Base-by-base conservation (phyloP, 2,888 invertebrate species). In the Atherix ibis region DNA sequence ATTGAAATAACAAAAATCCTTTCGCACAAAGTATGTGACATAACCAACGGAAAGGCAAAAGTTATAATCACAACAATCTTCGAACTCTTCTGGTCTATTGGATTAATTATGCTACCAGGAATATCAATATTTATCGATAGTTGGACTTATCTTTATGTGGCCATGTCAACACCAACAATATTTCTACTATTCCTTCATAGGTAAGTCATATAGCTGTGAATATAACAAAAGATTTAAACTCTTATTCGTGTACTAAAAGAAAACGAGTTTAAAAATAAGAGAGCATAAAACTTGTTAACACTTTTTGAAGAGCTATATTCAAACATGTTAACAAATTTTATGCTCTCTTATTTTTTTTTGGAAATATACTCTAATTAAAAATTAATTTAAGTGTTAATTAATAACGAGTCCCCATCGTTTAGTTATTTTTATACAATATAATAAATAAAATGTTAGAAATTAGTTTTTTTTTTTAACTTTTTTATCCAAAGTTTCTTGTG, bases 81-180 rank as follows among this genome's bases (percentile, higher is more conserved):
- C 14, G 64, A 63, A 38, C 47, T 59, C 2, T 62, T 63, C 40
- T 64, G 63, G 62, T 63, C 63, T 2, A 53, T 64, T 36, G 63
- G 63, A 3, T 45, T 64, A 1, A 54, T 64, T 18, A 44, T 62
- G 3, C 43, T 64, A 27, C 61, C 63, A 1, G 56, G 51, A 10
- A 56, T 64, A 4, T 57, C 58, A 14, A 57, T 56, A 39, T 51
- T 58, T 44, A 50, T 56, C 35, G 48, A 61, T 27, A 53, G 55
- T 36, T 64, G 63, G 63, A 54, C 50, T 15, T 47, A 60, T 39
- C 46, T 64, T 2, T 64, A 64, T 43, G 49, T 62, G 18, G 53
- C 54, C 22, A 63, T 64, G 31, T 62, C 62, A 4, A 49, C 57
- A 1, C 62, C 61, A 2, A 52, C 60, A 2, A 42, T 60, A 10